Evolutionary conservation across 2,113 vertebrate species (phyloP), one percentile per base, ranked within the genome.

Genomic region (Pelobates fuscus): DNA sequence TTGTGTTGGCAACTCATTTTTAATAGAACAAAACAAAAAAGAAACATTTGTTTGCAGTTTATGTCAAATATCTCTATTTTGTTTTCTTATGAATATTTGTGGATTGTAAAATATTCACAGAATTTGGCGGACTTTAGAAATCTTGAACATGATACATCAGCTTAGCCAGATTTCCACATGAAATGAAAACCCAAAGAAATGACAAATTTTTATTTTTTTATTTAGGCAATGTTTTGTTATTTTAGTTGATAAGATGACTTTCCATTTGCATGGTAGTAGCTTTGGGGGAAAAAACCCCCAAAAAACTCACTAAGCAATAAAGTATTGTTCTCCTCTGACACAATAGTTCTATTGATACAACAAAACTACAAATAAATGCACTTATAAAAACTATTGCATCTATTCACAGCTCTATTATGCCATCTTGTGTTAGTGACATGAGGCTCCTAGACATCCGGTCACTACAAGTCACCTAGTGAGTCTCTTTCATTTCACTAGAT

Each of bases 1-100:
- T 43, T 29, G 52, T 72, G 59, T 60, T 64, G 70, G 70, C 70
- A 63, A 62, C 43, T 62, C 61, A 5, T n/a, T 12, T 26, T 7
- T 54, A 32, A 49, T 32, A 63, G 59, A 37, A 54, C 43, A 24
- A 30, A 32, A 62, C 24, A 30, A 72, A 32, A 63, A n/a, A 44
- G 70, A 72, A 71, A 62, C 70, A 72, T 72, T 72, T 72, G 70
- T 63, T 72, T 72, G 70, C 63, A 63, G 41, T 72, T 72, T 29
- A 72, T 54, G 70, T 72, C 44, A 63, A 63, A 63, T 52, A 63
- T 72, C 70, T 72, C 26, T 63, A 54, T 72, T 72, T 44, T 23
- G 21, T 63, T 72, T 72, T 72, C 70, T 41, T 49, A 26, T 23
- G 44, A 64, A 72, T 72, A 32, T 18, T 72, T 72, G 70, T 54